These are phyloP conservation scores for Drosophila nasuta DNA, from an alignment of 1,140 invertebrate genomes.

Conservation along the genomic window DNA sequence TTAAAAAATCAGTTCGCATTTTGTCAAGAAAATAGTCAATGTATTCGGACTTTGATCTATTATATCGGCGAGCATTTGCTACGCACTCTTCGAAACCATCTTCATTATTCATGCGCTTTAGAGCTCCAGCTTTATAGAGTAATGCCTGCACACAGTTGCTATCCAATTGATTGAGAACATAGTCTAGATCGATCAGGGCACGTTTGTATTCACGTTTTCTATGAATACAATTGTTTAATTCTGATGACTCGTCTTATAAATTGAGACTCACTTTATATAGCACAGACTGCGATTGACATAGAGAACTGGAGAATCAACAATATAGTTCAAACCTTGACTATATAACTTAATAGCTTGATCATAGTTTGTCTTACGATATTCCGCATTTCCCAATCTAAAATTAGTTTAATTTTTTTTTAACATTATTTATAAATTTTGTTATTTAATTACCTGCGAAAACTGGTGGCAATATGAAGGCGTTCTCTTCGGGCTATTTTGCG, in stretches of 20 bases:
- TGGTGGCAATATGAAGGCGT: constrained; percentile 41
- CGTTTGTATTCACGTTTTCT: constrained; percentile 37
- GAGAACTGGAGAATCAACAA: constrained; percentile 55
- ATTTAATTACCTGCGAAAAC: constrained; percentile 50
- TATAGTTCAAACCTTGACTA: constrained; percentile 42
- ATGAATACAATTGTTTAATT: background rate
- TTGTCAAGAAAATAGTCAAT: constrained; percentile 48
- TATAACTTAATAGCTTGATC: constrained; percentile 53
- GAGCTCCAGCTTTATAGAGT: constrained; percentile 50
- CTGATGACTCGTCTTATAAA: too few species aligned
- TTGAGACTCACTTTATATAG: constrained; percentile 48
- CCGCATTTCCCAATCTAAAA: constrained; percentile 54
- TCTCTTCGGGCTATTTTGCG: constrained; percentile 29
- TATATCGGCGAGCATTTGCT: constrained; percentile 28
- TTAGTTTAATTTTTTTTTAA: background rate
- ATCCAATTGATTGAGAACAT: constrained; percentile 38
- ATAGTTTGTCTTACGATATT: constrained; percentile 45
- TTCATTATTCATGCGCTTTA: constrained; percentile 56
- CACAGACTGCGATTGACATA: constrained; percentile 58
- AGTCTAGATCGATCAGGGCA: constrained; percentile 50
- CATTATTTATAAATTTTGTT: background rate
- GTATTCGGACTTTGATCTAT: constrained; percentile 29
- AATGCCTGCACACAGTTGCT: constrained; percentile 33
- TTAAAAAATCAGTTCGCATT: constrained; percentile 48
- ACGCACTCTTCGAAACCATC: constrained; percentile 34